Evolutionary conservation across 2,797 vertebrate species (phyloP).

Genomic region (Sebastes steindachneri): DNA sequence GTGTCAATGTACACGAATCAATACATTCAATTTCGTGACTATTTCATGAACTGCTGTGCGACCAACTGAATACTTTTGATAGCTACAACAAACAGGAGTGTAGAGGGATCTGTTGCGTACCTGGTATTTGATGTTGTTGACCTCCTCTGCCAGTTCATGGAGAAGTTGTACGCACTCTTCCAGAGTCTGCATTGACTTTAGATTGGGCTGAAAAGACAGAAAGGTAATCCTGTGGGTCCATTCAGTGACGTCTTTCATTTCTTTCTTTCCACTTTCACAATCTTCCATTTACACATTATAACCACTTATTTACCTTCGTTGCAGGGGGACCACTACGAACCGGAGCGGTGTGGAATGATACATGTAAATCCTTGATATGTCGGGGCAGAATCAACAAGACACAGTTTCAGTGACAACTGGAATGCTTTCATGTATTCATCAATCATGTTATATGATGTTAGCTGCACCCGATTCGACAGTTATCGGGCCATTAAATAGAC

Average conservation of each 20-base stretch:
- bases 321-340: accelerated
- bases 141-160: conserved; percentile 4
- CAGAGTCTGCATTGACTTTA: neutral
- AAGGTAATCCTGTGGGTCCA: neutral
- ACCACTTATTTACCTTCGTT: neutral
- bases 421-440: neutral
- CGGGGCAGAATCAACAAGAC: neutral
- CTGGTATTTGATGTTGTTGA: neutral
- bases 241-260: neutral
- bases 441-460: neutral
- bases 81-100: neutral
- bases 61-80: too few species aligned
- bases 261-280: neutral
- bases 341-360: neutral
- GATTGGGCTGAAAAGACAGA: neutral
- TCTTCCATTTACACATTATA: neutral
- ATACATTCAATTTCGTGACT: too few species aligned
- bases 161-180: neutral
- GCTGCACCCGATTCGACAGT: too few species aligned
- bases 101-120: neutral
- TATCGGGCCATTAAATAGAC: too few species aligned
- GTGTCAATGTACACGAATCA: too few species aligned
- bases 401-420: neutral
- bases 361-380: neutral
- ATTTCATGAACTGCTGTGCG: too few species aligned